Evolutionary conservation across 1,140 invertebrate genomes (phyloP).

Genomic region (Leptonema lineaticorne): DNA sequence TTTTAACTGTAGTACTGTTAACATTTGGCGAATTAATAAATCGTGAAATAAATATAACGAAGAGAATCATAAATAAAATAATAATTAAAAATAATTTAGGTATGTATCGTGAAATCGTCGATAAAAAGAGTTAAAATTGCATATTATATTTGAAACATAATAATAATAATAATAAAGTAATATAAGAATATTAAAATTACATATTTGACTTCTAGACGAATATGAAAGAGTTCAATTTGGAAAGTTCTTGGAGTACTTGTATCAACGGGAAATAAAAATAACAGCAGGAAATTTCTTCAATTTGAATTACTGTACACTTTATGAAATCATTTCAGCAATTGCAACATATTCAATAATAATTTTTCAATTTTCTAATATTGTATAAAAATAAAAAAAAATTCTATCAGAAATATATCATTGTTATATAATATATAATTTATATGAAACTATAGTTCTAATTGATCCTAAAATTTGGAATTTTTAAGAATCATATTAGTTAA

Average conservation of each 20-base stretch:
- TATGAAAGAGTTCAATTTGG: neutral
- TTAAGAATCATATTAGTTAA: no score
- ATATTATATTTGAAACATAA: no score
- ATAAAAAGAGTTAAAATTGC: no score
- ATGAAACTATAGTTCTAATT: no score
- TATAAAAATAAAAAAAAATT: no score
- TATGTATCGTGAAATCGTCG: no score
- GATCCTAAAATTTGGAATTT: no score
- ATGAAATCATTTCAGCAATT: neutral
- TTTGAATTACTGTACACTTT: neutral
- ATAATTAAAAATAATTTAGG: neutral
- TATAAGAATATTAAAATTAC: neutral
- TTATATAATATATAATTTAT: no score
- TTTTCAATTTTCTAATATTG: no score
- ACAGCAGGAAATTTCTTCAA: neutral
- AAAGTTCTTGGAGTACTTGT: neutral
- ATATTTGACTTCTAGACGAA: neutral
- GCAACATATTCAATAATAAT: neutral
- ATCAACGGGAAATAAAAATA: neutral
- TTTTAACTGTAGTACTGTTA: neutral
- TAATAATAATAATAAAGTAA: no score
- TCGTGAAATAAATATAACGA: neutral
- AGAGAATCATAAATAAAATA: neutral
- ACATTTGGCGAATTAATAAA: neutral
- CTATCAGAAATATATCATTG: no score